Evolutionary conservation across 1,140 invertebrate genomes (phyloP), one percentile per base, ranked within the genome.

Genomic region (Diachasmimorpha longicaudata): DNA sequence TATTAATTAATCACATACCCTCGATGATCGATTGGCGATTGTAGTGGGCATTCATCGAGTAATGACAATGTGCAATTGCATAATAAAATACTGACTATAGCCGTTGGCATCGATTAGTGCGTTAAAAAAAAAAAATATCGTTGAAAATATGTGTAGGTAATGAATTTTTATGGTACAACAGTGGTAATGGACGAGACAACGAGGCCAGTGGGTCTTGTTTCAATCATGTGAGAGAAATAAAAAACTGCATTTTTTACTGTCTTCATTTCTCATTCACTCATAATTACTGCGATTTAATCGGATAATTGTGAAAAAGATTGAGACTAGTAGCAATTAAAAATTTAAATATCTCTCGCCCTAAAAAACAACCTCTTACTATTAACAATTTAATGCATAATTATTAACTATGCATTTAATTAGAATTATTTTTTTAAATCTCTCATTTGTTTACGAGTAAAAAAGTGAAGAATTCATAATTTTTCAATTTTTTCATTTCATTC

Each of bases 161-260:
- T 70, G 44, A 44, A 70, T 70, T 70, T 70, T 44, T 44, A 23
- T 70, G n/a, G 37, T 70, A 68, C 25, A 37, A 9, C 36, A 23
- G 4, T 16, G 14, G n/a, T 52, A 31, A 14, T 52, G 10, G 8
- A 42, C 19, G 23, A 70, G n/a, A 25, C n/a, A 70, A 44, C 21
- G 36, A 44, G 44, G 36, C 36, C 68, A 46, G 68, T 72, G 19
- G 36, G 42, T 55, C 42, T 48, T 48, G 14, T 21, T 44, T 31
- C 19, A 9, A 23, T 44, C 36, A 13, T 23, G 48, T 31, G 14
- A 36, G 36, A 72, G 46, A 52, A 19, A 52, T 13, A 23, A 16
- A 70, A 42, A 19, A 70, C 13, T 37, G 11, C 31, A 21, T 31
- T 37, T 37, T 67, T 31, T 13, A n/a, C 13, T 6, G 39, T 42